These are phyloP conservation scores for Melanophora roralis DNA, from an alignment of 2,888 invertebrate species.

Conservation along the genomic window DNA sequence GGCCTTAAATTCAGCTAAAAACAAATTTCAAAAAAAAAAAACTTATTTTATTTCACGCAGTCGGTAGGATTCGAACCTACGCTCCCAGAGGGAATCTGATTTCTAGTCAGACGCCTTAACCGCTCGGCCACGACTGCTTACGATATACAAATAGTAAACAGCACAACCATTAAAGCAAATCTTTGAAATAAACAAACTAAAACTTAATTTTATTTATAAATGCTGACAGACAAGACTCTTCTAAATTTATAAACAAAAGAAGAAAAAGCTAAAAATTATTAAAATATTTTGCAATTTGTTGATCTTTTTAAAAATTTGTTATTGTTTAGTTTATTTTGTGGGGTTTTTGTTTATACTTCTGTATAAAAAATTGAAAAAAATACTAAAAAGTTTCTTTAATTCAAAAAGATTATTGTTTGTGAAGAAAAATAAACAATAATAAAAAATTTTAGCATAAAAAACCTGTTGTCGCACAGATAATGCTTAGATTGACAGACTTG, in stretches of 20 bases:
- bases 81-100: conserved; percentile 76
- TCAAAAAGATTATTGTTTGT: conserved; percentile 29
- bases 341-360: background rate
- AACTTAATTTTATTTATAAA: background rate
- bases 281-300: background rate
- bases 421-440: conserved; percentile 7
- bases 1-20: background rate
- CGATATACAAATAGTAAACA: background rate
- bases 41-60: conserved; percentile 64
- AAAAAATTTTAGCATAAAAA: conserved; percentile 20
- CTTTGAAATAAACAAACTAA: background rate
- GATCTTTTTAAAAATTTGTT: background rate
- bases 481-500: background rate
- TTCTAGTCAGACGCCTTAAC: conserved; percentile 76
- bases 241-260: background rate
- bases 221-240: background rate
- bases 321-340: background rate
- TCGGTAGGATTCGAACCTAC: conserved; percentile 75
- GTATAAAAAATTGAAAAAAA: background rate
- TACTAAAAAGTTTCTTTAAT: conserved; percentile 17
- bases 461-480: conserved; percentile 44
- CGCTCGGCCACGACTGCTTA: conserved; percentile 75
- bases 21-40: conserved; percentile 32
- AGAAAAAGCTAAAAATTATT: background rate
- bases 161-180: background rate